A percentile compares a stretch with the other conserved stretches of the same genome.
phyloP scores from a whole-genome alignment of 2,888 invertebrate genomes.

The Nephrotoma appendiculata region DNA sequence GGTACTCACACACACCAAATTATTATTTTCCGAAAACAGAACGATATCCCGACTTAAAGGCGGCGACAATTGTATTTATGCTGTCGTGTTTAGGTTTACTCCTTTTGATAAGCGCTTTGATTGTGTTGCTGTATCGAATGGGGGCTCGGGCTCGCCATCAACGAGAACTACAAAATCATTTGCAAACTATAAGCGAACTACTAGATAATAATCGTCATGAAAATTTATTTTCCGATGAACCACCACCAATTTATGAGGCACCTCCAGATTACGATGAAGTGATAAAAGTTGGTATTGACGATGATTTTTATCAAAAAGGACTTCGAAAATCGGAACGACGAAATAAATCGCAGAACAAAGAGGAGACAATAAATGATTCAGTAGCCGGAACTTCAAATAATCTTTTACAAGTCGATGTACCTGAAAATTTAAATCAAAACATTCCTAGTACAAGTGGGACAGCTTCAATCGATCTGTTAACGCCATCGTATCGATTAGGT shows the following conservation, averaged over 20 bases:
- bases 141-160: slow-evolving; percentile 45
- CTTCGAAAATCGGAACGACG: slow-evolving; percentile 10
- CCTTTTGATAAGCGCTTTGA: slow-evolving; percentile 44
- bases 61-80: slow-evolving; percentile 48
- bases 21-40: slow-evolving; percentile 57
- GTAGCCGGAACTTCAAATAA: background rate
- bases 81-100: slow-evolving; percentile 47
- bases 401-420: background rate
- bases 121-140: slow-evolving; percentile 46
- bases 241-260: slow-evolving; percentile 53
- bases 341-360: background rate
- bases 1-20: slow-evolving; percentile 53
- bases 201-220: slow-evolving; percentile 24
- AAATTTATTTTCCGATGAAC: slow-evolving; percentile 30
- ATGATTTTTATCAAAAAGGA: slow-evolving; percentile 24
- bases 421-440: background rate
- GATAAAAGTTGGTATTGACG: slow-evolving; percentile 39
- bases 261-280: slow-evolving; percentile 58
- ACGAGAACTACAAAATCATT: slow-evolving; percentile 46
- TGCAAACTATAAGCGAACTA: slow-evolving; percentile 53
- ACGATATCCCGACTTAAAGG: slow-evolving; percentile 47
- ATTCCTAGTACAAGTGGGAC: background rate
- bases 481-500: background rate
- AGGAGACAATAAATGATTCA: background rate
- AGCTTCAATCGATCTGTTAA: background rate